Base-by-base conservation (phyloP, 2,888 invertebrate species). In the Oligia strigilis region DNA sequence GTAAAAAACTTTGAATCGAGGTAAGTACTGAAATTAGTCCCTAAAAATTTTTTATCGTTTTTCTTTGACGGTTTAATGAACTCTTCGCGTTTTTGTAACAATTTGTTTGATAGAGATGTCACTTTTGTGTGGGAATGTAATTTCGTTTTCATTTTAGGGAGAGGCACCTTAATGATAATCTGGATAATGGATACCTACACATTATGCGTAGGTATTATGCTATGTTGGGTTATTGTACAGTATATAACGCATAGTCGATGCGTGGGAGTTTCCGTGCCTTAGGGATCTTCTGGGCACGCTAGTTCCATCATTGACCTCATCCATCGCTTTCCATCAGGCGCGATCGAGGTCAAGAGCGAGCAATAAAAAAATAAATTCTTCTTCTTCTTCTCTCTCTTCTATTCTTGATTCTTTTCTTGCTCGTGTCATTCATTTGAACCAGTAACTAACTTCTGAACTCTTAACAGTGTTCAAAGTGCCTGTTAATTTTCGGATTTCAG, bases 21-120 rank as follows among this genome's bases (percentile, higher is more conserved):
- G 62, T n/a, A n/a, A n/a, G n/a, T 64, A 40, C 40, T 40, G 40
- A 40, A 40, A 40, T 0, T 40, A 40, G 40, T 40, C 52, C 13
- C 77, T 69, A 73, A 85, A 77, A 74, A 85, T 77, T n/a, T 66
- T 75, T 49, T 14, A 62, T 58, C 71, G 17, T 66, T 77, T 77
- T 78, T 58, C 62, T 80, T 81, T 80, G 83, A 71, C 62, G n/a
- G 1, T 77, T 78, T 80, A 82, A 87, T 80, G 72, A 85, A 80
- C 65, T 72, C 46, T 62, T 60, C 36, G 8, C 11, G 23, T 78
- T 85, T 87, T 77, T 71, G 64, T 73, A 72, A 77, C 13, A 62
- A 40, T 23, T 19, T 55, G 23, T 75, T 70, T 73, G 9, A 73
- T 67, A 71, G 49, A 60, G n/a, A 49, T n/a, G 19, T 52, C 71